Conservation (phyloP, 1,140 invertebrate species). For the Calephelis virginiensis region DNA sequence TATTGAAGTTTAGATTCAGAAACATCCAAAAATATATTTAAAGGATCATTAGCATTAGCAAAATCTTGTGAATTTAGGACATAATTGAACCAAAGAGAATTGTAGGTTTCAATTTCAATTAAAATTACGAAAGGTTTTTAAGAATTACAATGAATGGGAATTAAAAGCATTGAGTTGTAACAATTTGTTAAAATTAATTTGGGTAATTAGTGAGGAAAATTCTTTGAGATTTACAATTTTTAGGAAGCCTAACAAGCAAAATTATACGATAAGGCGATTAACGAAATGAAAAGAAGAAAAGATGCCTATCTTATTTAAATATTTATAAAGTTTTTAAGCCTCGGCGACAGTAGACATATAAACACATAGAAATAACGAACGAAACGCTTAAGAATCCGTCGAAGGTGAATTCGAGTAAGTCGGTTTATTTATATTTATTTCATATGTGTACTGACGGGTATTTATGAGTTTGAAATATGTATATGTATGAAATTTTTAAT, state of each 20-base stretch:
- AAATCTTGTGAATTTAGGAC: too few species aligned
- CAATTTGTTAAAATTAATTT: conserved; percentile 8
- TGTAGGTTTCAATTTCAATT: not conserved
- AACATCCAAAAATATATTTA: too few species aligned
- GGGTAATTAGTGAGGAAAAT: not conserved
- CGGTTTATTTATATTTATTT: too few species aligned
- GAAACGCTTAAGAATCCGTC: too few species aligned
- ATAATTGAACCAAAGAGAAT: not conserved
- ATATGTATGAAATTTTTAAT: too few species aligned
- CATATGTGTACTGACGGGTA: too few species aligned
- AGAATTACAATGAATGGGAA: conserved; percentile 9
- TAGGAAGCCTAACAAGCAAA: not conserved
- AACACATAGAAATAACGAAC: too few species aligned
- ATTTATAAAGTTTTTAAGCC: not conserved
- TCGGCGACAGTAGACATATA: not conserved
- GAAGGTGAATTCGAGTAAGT: too few species aligned
- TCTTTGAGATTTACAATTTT: not conserved
- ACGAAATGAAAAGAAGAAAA: not conserved
- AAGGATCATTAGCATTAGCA: too few species aligned
- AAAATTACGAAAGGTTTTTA: not conserved
- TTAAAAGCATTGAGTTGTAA: not conserved
- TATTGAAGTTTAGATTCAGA: too few species aligned
- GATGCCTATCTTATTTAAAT: too few species aligned
- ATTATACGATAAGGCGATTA: conserved; percentile 4
- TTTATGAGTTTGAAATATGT: too few species aligned